Evolutionary conservation across 2,113 vertebrate genomes (phyloP).

Genomic region (Myotis brandtii): DNA sequence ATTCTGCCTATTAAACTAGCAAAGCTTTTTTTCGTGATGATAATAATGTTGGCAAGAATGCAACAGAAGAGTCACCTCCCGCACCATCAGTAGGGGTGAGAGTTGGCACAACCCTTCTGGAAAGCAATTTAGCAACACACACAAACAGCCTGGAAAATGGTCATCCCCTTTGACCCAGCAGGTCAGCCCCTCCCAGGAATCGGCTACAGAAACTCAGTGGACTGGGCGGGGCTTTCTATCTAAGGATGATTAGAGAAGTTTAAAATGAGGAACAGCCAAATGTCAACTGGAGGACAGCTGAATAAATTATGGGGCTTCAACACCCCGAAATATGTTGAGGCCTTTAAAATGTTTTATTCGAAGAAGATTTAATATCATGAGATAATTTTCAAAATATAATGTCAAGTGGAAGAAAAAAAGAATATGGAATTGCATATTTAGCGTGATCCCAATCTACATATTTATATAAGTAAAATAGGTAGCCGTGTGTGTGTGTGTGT

Average conservation of each 20-base stretch:
- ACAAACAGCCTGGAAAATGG: not conserved
- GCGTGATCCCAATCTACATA: not conserved
- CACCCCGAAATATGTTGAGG: not conserved
- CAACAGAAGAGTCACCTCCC: not conserved
- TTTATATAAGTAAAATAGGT: not conserved
- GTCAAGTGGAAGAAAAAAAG: not conserved
- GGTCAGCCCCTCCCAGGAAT: not conserved
- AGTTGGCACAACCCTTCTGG: not conserved
- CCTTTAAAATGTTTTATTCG: not conserved
- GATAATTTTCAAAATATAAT: slow-evolving; percentile 28
- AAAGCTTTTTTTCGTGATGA: not conserved
- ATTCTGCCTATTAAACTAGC: slow-evolving; percentile 43
- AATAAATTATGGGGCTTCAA: not conserved
- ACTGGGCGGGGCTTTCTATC: not conserved
- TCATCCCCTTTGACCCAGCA: not conserved
- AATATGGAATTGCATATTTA: not conserved
- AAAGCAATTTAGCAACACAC: not conserved
- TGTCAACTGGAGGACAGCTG: not conserved
- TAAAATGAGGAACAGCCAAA: not conserved
- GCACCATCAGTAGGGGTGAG: not conserved
- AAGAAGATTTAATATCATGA: not conserved
- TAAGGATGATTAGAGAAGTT: not conserved
- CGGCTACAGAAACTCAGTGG: not conserved
- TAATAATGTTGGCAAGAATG: not conserved
- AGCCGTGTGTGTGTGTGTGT: not conserved